phyloP scores from a whole-genome alignment of 2,888 invertebrate species.

The Rhamphomyia laevipes region DNA sequence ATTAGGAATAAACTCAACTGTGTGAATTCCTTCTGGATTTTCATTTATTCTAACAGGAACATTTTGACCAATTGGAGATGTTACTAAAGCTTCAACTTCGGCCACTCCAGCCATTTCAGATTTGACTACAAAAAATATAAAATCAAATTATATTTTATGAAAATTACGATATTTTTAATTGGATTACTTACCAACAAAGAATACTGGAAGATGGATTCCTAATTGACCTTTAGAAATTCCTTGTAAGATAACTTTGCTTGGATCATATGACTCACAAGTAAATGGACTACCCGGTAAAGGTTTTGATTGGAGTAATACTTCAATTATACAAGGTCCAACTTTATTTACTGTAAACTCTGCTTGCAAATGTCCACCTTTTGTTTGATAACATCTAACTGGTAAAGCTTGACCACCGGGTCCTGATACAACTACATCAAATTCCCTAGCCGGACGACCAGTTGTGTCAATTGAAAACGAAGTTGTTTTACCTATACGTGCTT shows the following conservation, averaged over 20 bases:
- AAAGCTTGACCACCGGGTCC: constrained; percentile 69
- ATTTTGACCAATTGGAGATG: constrained; percentile 74
- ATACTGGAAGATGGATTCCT: constrained; percentile 70
- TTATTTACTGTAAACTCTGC: constrained; percentile 85
- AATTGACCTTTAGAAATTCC: constrained; percentile 64
- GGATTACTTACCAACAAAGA: constrained; percentile 55
- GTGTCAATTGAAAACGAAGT: constrained; percentile 85
- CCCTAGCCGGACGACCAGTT: constrained; percentile 68
- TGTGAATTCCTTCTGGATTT: constrained; percentile 55
- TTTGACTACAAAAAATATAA: constrained; percentile 46
- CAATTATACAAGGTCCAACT: constrained; percentile 54
- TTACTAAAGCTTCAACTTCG: constrained; percentile 75
- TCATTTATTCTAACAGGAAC: constrained; percentile 66
- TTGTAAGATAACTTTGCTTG: constrained; percentile 66
- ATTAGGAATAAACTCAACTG: constrained; percentile 74
- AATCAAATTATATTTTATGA: not conserved
- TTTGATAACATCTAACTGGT: constrained; percentile 88
- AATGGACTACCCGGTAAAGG: constrained; percentile 89
- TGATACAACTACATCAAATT: constrained; percentile 84
- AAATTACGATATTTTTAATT: not conserved
- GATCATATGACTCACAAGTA: constrained; percentile 84
- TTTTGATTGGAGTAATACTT: constrained; percentile 81
- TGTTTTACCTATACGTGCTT: constrained; percentile 68
- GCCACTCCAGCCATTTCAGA: constrained; percentile 73
- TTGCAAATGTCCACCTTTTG: constrained; percentile 86